These are phyloP conservation scores for Euura saliciscinereae DNA, from an alignment of 1,140 invertebrate species.

Conservation along the genomic window DNA sequence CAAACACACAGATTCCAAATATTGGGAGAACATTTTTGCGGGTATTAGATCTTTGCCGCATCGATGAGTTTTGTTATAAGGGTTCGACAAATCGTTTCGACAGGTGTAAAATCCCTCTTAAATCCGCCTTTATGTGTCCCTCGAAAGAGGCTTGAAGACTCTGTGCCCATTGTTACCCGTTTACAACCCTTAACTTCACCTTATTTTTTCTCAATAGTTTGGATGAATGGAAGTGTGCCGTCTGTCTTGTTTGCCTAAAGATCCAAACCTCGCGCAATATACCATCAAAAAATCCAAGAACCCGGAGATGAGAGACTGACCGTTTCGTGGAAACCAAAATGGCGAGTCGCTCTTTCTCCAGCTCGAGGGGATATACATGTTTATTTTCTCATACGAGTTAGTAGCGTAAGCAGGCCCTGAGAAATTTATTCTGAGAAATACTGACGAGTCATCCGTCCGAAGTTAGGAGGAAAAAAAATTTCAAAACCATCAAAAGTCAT, in stretches of 20 bases:
- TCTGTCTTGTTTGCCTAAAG: too few species aligned
- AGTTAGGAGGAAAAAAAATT: too few species aligned
- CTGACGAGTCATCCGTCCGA: too few species aligned
- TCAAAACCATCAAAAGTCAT: too few species aligned
- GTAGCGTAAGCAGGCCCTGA: background rate
- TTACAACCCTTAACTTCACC: background rate
- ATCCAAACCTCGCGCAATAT: background rate
- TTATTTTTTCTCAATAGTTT: too few species aligned
- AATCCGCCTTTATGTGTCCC: background rate
- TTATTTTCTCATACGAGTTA: background rate
- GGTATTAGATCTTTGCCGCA: background rate
- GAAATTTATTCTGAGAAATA: too few species aligned
- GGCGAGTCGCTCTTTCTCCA: background rate
- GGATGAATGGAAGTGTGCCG: background rate
- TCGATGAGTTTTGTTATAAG: background rate
- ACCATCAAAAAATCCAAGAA: background rate
- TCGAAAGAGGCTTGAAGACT: background rate
- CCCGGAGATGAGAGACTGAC: background rate
- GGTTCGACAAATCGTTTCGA: background rate
- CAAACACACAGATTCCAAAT: too few species aligned
- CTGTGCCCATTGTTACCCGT: background rate
- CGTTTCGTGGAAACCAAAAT: background rate
- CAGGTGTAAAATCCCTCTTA: conserved; percentile 2
- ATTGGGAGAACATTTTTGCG: too few species aligned
- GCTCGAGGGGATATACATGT: background rate